Evolutionary conservation across 1,140 invertebrate species (phyloP).

Genomic region (Zeugodacus cucurbitae): DNA sequence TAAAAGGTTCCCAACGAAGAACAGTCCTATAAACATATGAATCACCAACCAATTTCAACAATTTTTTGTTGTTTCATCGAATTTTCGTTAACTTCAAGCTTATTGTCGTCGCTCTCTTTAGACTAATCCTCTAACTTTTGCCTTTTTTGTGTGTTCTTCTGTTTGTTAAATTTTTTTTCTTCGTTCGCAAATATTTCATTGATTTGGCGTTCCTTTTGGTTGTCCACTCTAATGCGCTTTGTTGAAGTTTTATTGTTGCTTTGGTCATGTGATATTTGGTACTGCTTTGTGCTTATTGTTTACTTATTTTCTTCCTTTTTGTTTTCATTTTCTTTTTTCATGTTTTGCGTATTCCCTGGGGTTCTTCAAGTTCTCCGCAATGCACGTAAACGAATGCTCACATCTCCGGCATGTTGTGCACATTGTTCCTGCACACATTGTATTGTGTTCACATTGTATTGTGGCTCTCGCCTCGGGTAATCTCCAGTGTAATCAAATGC

Average conservation of each 20-base stretch:
- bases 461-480: constrained; percentile 22
- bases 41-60: background rate
- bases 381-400: background rate
- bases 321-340: background rate
- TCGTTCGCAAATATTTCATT: background rate
- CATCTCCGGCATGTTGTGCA: background rate
- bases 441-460: constrained; percentile 40
- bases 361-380: background rate
- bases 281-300: background rate
- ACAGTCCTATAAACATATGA: too few relatives aligned
- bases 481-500: constrained; percentile 42
- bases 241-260: constrained; percentile 21
- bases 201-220: background rate
- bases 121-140: background rate
- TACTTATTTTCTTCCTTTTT: background rate
- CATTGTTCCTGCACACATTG: background rate
- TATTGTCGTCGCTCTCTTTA: background rate
- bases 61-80: background rate
- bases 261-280: background rate
- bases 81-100: background rate
- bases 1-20: too few relatives aligned
- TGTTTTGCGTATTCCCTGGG: background rate
- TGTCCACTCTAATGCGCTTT: constrained; percentile 6
- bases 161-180: background rate
- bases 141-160: background rate